Base-by-base conservation (phyloP, 2,113 vertebrate genomes). In the Cranoglanis bouderius region DNA sequence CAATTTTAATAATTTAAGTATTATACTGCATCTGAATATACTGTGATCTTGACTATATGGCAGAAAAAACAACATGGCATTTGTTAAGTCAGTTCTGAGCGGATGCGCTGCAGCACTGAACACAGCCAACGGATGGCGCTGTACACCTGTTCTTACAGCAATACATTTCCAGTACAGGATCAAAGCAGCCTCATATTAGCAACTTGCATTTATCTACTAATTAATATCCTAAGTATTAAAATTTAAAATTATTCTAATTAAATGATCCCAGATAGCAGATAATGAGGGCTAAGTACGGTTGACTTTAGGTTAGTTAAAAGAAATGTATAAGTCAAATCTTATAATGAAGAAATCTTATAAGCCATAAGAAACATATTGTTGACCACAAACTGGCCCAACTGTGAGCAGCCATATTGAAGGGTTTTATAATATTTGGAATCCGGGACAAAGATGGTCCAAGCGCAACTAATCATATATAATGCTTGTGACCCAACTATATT, bases 101-200 rank as follows among this genome's bases (percentile, higher is more conserved):
- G 6, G 78, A 35, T 81, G 51, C 26, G 14, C 19, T 61, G 10
- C 19, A 26, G 51, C 67, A 46, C 4, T 61, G 3, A 63, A 63
- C 1, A 46, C 16, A 43, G 63, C 24, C 86, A 49, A 43, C 16
- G 19, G 78, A 72, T 88, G 86, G 61, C 78, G 46, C 86, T 88
- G 63, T 82, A 32, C 32, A 40, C 59, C 46, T 67, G 40, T 51
- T 65, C 29, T 51, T 46, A 6, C 57, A 29, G 49, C 24, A 61
- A 61, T 35, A 9, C 21, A 13, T 40, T 26, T 59, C 43, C 12
- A 29, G 35, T 59, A 61, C 21, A 29, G 35, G 29, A n/a, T 53
- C 46, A 81, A 53, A 14, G 26, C 12, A 77, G 26, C 74, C 74
- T 77, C 43, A 29, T 49, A 21, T 53, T 10, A 18, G 49, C 2